Evolutionary conservation across 2,113 vertebrate species (phyloP).

Genomic region (Vanacampus margaritifer): DNA sequence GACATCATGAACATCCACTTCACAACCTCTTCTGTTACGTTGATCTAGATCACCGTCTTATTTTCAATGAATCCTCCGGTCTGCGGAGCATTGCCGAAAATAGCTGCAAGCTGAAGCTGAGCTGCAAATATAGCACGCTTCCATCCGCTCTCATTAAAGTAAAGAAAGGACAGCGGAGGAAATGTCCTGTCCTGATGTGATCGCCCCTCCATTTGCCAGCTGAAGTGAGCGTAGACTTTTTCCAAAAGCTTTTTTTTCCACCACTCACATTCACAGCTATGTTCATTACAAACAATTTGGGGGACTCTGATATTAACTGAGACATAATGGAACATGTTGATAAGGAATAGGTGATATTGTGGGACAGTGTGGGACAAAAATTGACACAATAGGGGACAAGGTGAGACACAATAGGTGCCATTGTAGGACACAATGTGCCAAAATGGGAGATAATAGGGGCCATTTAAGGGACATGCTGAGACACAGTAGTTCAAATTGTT

Average conservation of each 20-base stretch:
- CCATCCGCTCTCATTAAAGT: constrained; percentile 49
- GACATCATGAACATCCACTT: background rate
- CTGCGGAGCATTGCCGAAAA: background rate
- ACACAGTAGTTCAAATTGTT: too few species aligned
- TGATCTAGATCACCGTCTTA: background rate
- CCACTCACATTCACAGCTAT: constrained; percentile 48
- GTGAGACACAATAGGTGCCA: too few species aligned
- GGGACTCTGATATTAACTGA: too few species aligned
- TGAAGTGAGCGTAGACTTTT: constrained; percentile 44
- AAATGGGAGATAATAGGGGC: background rate
- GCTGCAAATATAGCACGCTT: constrained; percentile 28
- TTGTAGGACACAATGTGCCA: background rate
- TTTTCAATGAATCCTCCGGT: too few species aligned
- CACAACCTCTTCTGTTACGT: too few species aligned
- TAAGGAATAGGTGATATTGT: too few species aligned
- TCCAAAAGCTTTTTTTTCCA: constrained; percentile 56
- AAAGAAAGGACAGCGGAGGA: constrained; percentile 27
- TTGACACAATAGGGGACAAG: too few species aligned
- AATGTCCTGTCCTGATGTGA: constrained; percentile 15
- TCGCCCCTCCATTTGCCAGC: constrained; percentile 34
- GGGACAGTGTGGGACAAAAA: too few species aligned
- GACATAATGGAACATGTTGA: too few species aligned
- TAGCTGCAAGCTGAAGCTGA: background rate
- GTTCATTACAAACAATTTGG: background rate
- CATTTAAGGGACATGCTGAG: too few species aligned